Conservation (phyloP, 2,888 invertebrate species). For the Coenonympha glycerion region DNA sequence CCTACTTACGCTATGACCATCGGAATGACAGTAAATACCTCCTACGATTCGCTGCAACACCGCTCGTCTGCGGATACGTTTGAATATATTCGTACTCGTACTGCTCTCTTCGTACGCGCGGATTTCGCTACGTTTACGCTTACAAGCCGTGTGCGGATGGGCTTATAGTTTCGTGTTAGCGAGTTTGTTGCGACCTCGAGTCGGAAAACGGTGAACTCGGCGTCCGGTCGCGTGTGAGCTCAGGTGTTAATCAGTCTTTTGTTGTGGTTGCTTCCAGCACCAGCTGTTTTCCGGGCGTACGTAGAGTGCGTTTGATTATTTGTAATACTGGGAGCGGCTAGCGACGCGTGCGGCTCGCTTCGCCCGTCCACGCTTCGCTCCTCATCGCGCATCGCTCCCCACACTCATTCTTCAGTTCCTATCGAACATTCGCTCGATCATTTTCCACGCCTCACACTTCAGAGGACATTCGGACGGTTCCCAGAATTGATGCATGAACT, state of each 20-base stretch:
- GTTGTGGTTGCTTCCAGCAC: conserved; percentile 78
- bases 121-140: neutral
- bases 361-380: conserved; percentile 26
- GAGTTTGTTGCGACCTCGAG: conserved; percentile 12
- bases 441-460: conserved; percentile 25
- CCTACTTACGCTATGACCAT: too few species aligned
- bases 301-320: conserved; percentile 48
- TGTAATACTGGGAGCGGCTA: conserved; percentile 41
- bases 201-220: conserved; percentile 26
- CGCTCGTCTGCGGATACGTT: too few species aligned
- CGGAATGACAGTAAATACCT: too few species aligned
- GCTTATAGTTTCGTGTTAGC: too few species aligned
- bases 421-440: conserved; percentile 20
- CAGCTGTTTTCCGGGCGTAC: conserved; percentile 81
- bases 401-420: conserved; percentile 27
- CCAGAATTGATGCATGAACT: conserved; percentile 17
- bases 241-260: conserved; percentile 54
- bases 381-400: conserved; percentile 37
- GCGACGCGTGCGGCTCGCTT: conserved; percentile 28
- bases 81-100: too few species aligned
- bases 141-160: neutral
- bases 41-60: too few species aligned
- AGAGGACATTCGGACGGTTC: conserved; percentile 6
- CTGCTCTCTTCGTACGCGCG: too few species aligned
- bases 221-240: conserved; percentile 41